Conservation (phyloP, 37 sponge, comb jelly and placozoan species). For the Oscarella lobularis region DNA sequence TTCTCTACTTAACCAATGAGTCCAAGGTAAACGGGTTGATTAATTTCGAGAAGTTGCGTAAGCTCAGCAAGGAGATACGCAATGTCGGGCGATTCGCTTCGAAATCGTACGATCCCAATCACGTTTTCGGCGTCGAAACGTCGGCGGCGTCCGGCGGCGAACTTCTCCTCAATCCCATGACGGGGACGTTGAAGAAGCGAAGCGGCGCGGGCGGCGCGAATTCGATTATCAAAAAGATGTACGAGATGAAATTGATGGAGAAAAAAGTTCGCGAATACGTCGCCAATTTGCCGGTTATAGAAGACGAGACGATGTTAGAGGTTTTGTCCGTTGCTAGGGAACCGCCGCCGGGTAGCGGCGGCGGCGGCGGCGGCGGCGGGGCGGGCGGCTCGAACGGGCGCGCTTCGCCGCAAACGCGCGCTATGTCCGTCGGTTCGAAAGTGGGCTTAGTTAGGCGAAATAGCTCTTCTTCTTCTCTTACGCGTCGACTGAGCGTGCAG, state of each 20-base stretch:
- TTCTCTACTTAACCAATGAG: constrained; percentile 72
- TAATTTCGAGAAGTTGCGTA: constrained; percentile 91
- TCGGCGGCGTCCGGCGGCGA: background rate
- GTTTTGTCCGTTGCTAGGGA: background rate
- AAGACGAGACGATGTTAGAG: background rate
- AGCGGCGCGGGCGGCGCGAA: background rate
- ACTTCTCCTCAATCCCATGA: background rate
- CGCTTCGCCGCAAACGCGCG: too few species aligned
- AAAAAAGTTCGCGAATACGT: background rate
- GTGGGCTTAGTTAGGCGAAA: too few species aligned
- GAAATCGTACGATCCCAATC: background rate
- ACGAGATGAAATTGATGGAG: background rate
- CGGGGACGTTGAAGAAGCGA: background rate
- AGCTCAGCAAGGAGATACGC: constrained; percentile 32
- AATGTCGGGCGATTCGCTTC: background rate
- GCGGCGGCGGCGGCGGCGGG: too few species aligned
- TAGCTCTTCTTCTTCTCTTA: too few species aligned
- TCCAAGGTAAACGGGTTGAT: constrained; percentile 60
- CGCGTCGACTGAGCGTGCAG: too few species aligned
- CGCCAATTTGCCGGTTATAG: background rate
- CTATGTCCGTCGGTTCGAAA: too few species aligned
- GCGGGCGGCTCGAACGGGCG: too few species aligned
- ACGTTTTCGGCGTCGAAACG: background rate
- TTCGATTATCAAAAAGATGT: background rate
- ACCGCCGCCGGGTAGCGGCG: too few species aligned